These are phyloP conservation scores for Gryon sp. DNA, from an alignment of 1,140 invertebrate genomes.

Conservation along the genomic window DNA sequence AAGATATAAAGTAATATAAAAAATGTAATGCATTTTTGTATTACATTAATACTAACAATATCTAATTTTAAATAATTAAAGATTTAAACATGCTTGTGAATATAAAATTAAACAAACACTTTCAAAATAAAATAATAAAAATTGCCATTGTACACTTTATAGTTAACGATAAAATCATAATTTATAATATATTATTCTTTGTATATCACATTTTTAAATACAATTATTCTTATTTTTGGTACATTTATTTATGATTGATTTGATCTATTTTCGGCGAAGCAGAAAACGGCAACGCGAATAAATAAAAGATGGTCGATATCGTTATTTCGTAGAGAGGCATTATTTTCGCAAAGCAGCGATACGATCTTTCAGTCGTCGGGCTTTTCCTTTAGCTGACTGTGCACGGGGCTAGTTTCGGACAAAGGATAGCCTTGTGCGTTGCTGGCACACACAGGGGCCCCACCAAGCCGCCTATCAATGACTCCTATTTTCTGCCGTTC, in stretches of 20 bases:
- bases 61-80: too few species aligned
- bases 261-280: slow-evolving; percentile 2
- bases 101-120: neutral
- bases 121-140: neutral
- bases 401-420: slow-evolving; percentile 71
- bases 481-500: slow-evolving; percentile 70
- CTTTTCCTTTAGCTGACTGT: slow-evolving; percentile 46
- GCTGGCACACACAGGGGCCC: slow-evolving; percentile 53
- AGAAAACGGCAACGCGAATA: slow-evolving; percentile 5
- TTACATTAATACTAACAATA: too few species aligned
- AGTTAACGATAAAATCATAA: too few species aligned
- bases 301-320: slow-evolving; percentile 35
- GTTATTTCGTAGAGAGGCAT: slow-evolving; percentile 40
- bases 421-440: slow-evolving; percentile 74
- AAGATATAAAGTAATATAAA: too few species aligned
- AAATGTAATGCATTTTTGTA: too few species aligned
- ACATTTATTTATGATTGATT: neutral
- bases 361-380: slow-evolving; percentile 48
- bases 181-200: too few species aligned
- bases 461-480: slow-evolving; percentile 58
- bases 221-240: neutral
- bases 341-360: slow-evolving; percentile 42
- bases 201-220: too few species aligned
- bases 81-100: too few species aligned
- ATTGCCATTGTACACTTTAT: too few species aligned